Evolutionary conservation across 2,113 vertebrate genomes (phyloP).

Genomic region (Pardalotus punctatus): DNA sequence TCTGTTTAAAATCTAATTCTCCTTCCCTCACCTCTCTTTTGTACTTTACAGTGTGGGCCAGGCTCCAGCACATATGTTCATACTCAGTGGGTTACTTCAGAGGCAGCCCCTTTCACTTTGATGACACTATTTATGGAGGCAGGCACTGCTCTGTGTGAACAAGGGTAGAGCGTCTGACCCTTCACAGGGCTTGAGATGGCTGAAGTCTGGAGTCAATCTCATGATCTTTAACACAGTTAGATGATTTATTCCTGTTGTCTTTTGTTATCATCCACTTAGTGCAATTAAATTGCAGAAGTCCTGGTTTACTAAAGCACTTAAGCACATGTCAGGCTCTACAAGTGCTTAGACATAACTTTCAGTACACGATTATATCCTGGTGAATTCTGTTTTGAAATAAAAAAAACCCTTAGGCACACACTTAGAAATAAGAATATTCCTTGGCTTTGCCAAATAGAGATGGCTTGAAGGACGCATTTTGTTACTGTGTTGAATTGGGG

Average conservation of each 20-base stretch:
- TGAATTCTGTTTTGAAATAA: background rate
- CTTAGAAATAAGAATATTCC: constrained; percentile 26
- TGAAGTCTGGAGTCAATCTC: constrained; percentile 58
- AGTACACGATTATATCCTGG: background rate
- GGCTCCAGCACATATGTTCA: constrained; percentile 61
- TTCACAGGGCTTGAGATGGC: background rate
- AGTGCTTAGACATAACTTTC: background rate
- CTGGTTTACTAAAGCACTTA: background rate
- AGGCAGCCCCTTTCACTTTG: constrained; percentile 55
- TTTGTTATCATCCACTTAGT: constrained; percentile 50
- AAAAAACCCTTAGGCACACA: background rate
- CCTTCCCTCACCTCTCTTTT: constrained; percentile 64
- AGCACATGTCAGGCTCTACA: background rate
- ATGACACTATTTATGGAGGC: constrained; percentile 66
- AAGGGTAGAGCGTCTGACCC: constrained; percentile 30
- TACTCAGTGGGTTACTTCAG: constrained; percentile 62
- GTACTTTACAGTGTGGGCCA: constrained; percentile 54
- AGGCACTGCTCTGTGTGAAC: constrained; percentile 46
- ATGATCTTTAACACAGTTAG: constrained; percentile 21
- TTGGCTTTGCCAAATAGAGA: constrained; percentile 9
- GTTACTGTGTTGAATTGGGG: constrained; percentile 34
- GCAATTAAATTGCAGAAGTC: constrained; percentile 22
- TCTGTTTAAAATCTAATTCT: constrained; percentile 58
- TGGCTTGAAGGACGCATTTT: background rate
- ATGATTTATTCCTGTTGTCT: constrained; percentile 39